A percentile compares a stretch with the other conserved stretches of the same genome.
These are phyloP conservation scores for Hoplostethus mediterraneus DNA, from an alignment of 2,797 vertebrate species.

Conservation along the genomic window DNA sequence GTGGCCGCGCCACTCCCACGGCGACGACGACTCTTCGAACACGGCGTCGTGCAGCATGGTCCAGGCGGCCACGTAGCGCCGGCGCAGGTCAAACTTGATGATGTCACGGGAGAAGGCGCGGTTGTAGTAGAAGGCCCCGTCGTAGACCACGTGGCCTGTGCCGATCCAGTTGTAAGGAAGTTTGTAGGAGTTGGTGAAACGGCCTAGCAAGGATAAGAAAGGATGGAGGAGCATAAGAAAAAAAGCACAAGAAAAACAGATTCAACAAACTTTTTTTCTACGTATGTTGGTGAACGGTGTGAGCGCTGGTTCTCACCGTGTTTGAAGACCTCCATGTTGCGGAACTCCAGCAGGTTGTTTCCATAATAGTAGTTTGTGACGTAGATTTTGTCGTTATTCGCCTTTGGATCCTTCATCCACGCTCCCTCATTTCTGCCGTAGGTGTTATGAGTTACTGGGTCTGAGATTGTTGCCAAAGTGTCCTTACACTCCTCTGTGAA, in stretches of 20 bases:
- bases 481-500: slow-evolving; percentile 93
- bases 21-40: slow-evolving; percentile 89
- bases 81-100: slow-evolving; percentile 95
- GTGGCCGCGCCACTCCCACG: slow-evolving; percentile 92
- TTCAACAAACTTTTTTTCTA: background rate
- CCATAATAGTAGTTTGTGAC: slow-evolving; percentile 97
- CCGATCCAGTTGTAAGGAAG: slow-evolving; percentile 98
- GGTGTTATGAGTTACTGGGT: slow-evolving; percentile 93
- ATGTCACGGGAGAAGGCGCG: slow-evolving; percentile 98
- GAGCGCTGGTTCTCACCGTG: slow-evolving; percentile 84
- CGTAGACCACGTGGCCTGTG: slow-evolving; percentile 94
- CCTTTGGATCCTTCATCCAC: slow-evolving; percentile 98
- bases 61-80: slow-evolving; percentile 93
- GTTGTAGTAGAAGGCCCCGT: slow-evolving; percentile 96
- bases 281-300: background rate
- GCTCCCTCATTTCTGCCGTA: slow-evolving; percentile 95
- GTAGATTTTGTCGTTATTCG: slow-evolving; percentile 91
- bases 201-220: slow-evolving; percentile 80
- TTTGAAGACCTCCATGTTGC: slow-evolving; percentile 94
- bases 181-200: slow-evolving; percentile 97
- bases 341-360: slow-evolving; percentile 95
- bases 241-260: background rate
- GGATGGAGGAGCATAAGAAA: background rate
- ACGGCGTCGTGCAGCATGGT: slow-evolving; percentile 94
- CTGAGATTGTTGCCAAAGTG: slow-evolving; percentile 94